phyloP scores from a whole-genome alignment of 2,888 invertebrate species.

The Sarcophaga caerulescens region DNA sequence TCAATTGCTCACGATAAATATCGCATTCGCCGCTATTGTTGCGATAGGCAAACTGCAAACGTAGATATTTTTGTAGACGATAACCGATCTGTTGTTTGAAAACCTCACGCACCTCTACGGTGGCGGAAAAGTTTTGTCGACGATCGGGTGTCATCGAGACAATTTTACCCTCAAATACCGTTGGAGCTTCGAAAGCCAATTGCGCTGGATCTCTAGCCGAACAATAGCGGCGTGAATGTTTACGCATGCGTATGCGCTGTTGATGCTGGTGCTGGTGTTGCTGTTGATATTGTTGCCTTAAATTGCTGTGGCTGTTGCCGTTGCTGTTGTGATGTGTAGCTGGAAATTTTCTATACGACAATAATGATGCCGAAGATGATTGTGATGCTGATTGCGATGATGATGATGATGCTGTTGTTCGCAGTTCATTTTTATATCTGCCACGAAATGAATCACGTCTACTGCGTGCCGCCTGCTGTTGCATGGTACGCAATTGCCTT shows the following conservation, averaged over 20 bases:
- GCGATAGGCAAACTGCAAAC: constrained; percentile 79
- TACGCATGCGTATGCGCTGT: constrained; percentile 72
- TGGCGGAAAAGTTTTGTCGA: constrained; percentile 84
- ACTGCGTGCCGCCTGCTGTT: constrained; percentile 76
- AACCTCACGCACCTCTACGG: constrained; percentile 85
- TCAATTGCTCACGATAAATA: constrained; percentile 80
- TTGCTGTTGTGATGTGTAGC: constrained; percentile 66
- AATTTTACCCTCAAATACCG: constrained; percentile 86
- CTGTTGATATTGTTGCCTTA: constrained; percentile 66
- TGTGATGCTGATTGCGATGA: constrained; percentile 58
- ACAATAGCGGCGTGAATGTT: constrained; percentile 81
- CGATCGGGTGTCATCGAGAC: constrained; percentile 84
- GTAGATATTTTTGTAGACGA: constrained; percentile 77
- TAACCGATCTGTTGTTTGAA: constrained; percentile 83
- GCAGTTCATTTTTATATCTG: constrained; percentile 57
- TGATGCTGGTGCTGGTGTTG: constrained; percentile 67
- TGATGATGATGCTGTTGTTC: constrained; percentile 63
- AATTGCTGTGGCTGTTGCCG: constrained; percentile 64
- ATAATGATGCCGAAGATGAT: constrained; percentile 53
- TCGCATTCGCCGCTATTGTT: constrained; percentile 80
- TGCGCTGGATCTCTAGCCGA: constrained; percentile 85
- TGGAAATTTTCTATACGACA: constrained; percentile 36
- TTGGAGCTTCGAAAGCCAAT: constrained; percentile 85
- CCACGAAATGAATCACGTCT: constrained; percentile 76
- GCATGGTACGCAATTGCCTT: constrained; percentile 63